phyloP scores from a whole-genome alignment of 2,888 invertebrate genomes.

The Trissonchulus sp. region DNA sequence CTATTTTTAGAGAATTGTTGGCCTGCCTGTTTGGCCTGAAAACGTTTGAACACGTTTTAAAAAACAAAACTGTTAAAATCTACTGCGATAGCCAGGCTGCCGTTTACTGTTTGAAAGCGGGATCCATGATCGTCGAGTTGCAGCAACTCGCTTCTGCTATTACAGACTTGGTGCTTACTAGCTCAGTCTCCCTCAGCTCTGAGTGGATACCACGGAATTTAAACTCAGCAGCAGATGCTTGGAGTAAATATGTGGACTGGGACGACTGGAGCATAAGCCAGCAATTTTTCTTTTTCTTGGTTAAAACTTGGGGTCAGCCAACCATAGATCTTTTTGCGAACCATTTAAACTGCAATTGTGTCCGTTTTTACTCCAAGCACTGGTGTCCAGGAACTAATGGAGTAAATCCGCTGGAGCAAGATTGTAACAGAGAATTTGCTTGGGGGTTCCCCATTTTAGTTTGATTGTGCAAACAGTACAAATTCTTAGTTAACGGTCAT shows the following conservation, averaged over 20 bases:
- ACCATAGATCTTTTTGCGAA: constrained; percentile 1
- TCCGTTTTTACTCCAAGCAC: too few species aligned
- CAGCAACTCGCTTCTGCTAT: background rate
- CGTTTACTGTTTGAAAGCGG: background rate
- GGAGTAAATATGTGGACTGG: background rate
- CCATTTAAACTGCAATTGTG: too few species aligned
- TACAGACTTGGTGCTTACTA: background rate
- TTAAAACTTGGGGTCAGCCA: too few species aligned
- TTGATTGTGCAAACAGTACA: too few species aligned
- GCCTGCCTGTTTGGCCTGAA: background rate
- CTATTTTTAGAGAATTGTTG: background rate
- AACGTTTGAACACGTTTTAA: background rate
- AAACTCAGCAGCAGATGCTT: background rate
- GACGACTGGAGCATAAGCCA: background rate
- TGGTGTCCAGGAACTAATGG: too few species aligned
- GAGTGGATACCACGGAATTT: background rate
- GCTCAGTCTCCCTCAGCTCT: background rate
- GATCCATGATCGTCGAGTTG: background rate
- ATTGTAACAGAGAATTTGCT: too few species aligned
- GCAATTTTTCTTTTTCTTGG: too few species aligned
- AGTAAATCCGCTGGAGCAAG: too few species aligned
- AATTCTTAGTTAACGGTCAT: background rate
- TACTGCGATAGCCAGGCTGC: background rate
- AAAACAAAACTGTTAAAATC: background rate
- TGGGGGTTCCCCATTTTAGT: too few species aligned